Percentiles rank a stretch among this genome's conserved stretches.
These are phyloP conservation scores for Julus scandinavius DNA, from an alignment of 2,888 invertebrate genomes.

Conservation along the genomic window DNA sequence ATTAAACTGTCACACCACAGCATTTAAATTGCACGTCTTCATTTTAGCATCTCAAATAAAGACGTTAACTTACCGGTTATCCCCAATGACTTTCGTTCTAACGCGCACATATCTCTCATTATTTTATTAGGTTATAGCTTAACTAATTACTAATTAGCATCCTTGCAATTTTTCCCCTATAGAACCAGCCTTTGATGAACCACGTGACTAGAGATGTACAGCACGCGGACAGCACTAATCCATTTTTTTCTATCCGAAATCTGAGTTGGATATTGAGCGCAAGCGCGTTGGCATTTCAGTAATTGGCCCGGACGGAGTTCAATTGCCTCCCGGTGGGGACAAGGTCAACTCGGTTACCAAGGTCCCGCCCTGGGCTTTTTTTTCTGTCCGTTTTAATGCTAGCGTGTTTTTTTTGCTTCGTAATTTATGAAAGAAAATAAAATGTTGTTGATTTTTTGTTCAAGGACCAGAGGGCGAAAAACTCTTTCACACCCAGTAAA, in stretches of 20 bases:
- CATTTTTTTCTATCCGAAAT: background rate
- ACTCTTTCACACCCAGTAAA: constrained; percentile 27
- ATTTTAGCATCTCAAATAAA: background rate
- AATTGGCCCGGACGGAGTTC: constrained; percentile 14
- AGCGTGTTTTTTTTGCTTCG: constrained; percentile 7
- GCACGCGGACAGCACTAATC: background rate
- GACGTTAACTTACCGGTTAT: background rate
- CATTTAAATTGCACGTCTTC: too few relatives aligned
- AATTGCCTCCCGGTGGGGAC: constrained; percentile 4
- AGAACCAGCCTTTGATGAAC: background rate
- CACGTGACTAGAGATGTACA: background rate
- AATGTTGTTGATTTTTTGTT: constrained; percentile 26
- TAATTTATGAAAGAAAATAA: constrained; percentile 25
- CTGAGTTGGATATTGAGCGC: background rate
- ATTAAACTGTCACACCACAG: too few relatives aligned
- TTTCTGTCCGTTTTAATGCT: background rate
- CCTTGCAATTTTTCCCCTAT: background rate
- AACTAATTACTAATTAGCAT: constrained; percentile 16
- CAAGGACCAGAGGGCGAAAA: constrained; percentile 33
- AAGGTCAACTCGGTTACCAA: constrained; percentile 26
- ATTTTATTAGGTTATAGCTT: background rate
- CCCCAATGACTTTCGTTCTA: background rate
- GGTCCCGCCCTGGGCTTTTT: constrained; percentile 19
- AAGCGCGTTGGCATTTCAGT: background rate
- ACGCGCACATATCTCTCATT: constrained; percentile 33